Conservation (phyloP, 2,888 invertebrate genomes). For the Tipula vernalis region DNA sequence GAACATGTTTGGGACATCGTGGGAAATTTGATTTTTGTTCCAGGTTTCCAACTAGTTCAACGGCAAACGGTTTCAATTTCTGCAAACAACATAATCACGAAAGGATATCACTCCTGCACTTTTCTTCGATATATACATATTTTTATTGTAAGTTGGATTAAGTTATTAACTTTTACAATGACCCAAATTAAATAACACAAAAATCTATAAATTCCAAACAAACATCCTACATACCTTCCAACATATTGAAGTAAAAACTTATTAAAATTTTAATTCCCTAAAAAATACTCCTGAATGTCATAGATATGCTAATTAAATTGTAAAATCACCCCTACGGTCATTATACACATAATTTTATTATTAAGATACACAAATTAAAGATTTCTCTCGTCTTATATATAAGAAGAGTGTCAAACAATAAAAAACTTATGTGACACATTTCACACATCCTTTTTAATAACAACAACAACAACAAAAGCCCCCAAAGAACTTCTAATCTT, state of each 20-base stretch:
- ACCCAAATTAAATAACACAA: background rate
- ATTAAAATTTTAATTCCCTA: background rate
- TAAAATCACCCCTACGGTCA: background rate
- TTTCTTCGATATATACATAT: too few relatives aligned
- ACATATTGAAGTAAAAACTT: background rate
- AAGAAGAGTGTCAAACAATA: background rate
- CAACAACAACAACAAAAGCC: background rate
- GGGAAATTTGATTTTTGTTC: too few relatives aligned
- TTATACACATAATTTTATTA: background rate
- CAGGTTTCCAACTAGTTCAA: too few relatives aligned
- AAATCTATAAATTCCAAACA: background rate
- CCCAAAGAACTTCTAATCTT: background rate
- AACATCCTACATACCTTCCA: background rate
- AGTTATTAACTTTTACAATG: background rate
- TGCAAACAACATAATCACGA: too few relatives aligned
- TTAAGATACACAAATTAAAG: background rate
- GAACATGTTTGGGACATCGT: too few relatives aligned
- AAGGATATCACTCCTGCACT: too few relatives aligned
- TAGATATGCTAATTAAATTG: constrained; percentile 4
- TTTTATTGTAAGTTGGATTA: too few relatives aligned
- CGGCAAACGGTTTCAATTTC: too few relatives aligned
- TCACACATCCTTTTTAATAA: constrained; percentile 1
- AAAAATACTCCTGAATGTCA: background rate
- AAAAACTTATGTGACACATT: background rate
- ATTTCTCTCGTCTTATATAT: background rate